Percentiles rank a stretch among this genome's conserved stretches.
Evolutionary conservation across 2,888 invertebrate genomes (phyloP).

Genomic region (Cataglyphis cursor): DNA sequence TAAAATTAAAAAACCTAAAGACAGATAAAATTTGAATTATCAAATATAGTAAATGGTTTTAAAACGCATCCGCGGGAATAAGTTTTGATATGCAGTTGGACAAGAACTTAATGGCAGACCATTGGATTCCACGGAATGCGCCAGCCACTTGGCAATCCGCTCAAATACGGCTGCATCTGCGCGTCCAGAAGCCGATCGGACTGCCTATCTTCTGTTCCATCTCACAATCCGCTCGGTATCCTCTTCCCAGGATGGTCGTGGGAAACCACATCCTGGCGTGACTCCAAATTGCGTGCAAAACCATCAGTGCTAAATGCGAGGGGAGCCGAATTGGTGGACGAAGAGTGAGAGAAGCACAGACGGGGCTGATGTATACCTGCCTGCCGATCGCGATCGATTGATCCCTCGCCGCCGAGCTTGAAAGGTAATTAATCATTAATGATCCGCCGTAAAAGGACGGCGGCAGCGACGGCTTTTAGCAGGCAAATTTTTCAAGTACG

Average conservation of each 20-base stretch:
- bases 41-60: background rate
- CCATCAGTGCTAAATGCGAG: conserved; percentile 75
- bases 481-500: conserved; percentile 39
- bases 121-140: conserved; percentile 58
- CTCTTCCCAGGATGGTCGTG: conserved; percentile 72
- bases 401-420: conserved; percentile 19
- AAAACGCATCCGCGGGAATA: conserved; percentile 36
- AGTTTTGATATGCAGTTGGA: conserved; percentile 65
- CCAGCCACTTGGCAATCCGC: conserved; percentile 76
- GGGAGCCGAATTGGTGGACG: conserved; percentile 10
- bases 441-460: conserved; percentile 47
- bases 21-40: conserved; percentile 1
- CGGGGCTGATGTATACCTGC: conserved; percentile 23
- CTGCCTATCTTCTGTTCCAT: conserved; percentile 78
- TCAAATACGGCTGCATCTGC: conserved; percentile 71
- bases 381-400: conserved; percentile 71
- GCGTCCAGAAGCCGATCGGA: conserved; percentile 72
- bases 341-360: conserved; percentile 21
- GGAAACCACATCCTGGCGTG: conserved; percentile 76
- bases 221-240: conserved; percentile 68
- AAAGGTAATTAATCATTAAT: conserved; percentile 57
- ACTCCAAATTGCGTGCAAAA: conserved; percentile 78
- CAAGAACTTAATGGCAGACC: conserved; percentile 70
- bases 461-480: conserved; percentile 33
- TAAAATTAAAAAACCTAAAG: background rate